These are phyloP conservation scores for Magallana gigas DNA, from an alignment of 1,140 invertebrate genomes.

Conservation along the genomic window DNA sequence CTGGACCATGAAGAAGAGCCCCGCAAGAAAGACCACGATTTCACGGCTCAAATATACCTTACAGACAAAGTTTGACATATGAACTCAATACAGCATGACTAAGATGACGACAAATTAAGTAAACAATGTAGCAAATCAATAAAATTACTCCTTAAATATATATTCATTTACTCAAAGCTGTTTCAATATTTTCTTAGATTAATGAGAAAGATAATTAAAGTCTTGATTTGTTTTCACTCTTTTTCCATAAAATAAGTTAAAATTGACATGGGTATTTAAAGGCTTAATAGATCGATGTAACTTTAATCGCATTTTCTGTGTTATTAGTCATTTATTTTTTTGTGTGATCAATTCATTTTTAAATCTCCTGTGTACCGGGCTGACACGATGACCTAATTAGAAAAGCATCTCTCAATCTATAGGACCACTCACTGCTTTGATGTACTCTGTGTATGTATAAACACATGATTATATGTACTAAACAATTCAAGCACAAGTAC, in stretches of 20 bases:
- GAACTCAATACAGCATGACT: constrained; percentile 2
- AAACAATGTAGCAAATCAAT: background rate
- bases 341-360: constrained; percentile 15
- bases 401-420: too few relatives aligned
- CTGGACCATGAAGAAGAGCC: background rate
- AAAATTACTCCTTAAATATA: background rate
- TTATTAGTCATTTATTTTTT: constrained; percentile 35
- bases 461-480: too few relatives aligned
- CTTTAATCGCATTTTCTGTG: constrained; percentile 4
- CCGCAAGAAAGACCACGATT: background rate
- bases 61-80: constrained; percentile 5
- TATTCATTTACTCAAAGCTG: background rate
- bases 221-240: background rate
- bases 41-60: background rate
- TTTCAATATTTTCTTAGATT: background rate
- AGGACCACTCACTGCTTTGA: too few relatives aligned
- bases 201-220: background rate
- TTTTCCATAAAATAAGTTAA: background rate
- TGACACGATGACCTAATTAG: background rate
- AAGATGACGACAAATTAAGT: constrained; percentile 20
- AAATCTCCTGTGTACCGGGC: background rate
- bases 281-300: background rate
- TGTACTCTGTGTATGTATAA: too few relatives aligned
- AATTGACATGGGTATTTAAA: constrained; percentile 1
- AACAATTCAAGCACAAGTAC: background rate